These are phyloP conservation scores for Cistogaster globosa DNA, from an alignment of 2,888 invertebrate species.

Conservation along the genomic window DNA sequence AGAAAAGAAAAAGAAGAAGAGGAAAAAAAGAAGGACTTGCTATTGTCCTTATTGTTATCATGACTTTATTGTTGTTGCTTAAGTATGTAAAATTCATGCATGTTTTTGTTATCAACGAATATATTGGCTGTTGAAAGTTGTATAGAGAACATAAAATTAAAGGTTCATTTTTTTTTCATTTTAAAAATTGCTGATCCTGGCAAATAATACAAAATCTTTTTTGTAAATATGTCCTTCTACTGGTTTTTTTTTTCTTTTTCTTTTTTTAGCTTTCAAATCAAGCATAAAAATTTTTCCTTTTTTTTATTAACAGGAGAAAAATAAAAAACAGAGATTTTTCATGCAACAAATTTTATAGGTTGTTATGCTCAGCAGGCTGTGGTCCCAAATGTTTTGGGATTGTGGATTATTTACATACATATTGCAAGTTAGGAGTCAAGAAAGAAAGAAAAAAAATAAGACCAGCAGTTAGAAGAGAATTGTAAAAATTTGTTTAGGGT, in stretches of 20 bases:
- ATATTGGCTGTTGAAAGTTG: slow-evolving; percentile 58
- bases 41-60: slow-evolving; percentile 67
- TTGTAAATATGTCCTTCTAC: slow-evolving; percentile 33
- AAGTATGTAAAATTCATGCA: slow-evolving; percentile 46
- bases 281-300: slow-evolving; percentile 40
- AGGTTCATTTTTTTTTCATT: slow-evolving; percentile 25
- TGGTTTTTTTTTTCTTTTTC: slow-evolving; percentile 14
- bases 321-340: slow-evolving; percentile 18
- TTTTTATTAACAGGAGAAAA: slow-evolving; percentile 9
- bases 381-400: slow-evolving; percentile 27
- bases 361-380: slow-evolving; percentile 48
- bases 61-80: slow-evolving; percentile 62
- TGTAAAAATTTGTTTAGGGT: too few species aligned
- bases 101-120: slow-evolving; percentile 45
- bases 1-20: too few species aligned
- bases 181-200: slow-evolving; percentile 56
- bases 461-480: too few species aligned
- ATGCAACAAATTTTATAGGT: slow-evolving; percentile 47
- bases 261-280: slow-evolving; percentile 41
- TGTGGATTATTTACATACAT: too few species aligned
- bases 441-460: too few species aligned
- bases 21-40: slow-evolving; percentile 50
- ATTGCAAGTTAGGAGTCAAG: too few species aligned
- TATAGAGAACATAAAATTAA: background rate
- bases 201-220: slow-evolving; percentile 46